Base-by-base conservation (phyloP, 1,140 invertebrate genomes). In the Hirudo medicinalis region DNA sequence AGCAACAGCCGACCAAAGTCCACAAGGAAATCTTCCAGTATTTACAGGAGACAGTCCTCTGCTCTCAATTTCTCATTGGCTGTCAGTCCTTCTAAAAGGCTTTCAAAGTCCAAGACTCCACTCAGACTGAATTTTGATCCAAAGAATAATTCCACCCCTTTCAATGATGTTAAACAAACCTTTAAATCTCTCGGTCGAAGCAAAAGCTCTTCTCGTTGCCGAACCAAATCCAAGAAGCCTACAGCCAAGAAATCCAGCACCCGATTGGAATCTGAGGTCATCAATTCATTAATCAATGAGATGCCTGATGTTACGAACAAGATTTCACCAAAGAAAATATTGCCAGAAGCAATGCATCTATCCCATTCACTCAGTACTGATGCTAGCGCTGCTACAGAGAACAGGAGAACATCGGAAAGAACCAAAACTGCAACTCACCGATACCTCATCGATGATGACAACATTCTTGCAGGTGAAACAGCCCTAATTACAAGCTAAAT, bases 401-500 rank as follows among this genome's bases (percentile, higher is more conserved):
- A n/a, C n/a, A 36, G 69, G 15, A 36, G 69, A 20, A 49, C 69
- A 20, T 70, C 69, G 1, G 69, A 70, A 19, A 5, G 69, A 25
- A 25, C 49, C 8, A 70, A 70, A 54, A 70, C 49, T 15, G 32
- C 69, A 0, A 70, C 69, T 22, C 29, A 49, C 13, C 15, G 69
- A 25, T 70, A 70, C 69, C 69, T 70, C 22, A 70, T 70, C n/a
- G 69, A 70, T 22, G 69, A 70, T 27, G 53, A 70, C 25, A 22
- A 53, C 43, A 27, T 54, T 19, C 53, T 63, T 20, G 22, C 22
- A 63, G 29, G 57, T 63, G 5, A n/a, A n/a, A n/a, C 11, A 32
- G 8, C 17, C 29, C 11, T 22, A 63, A 32, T 63, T 11, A 15
- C 57, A 11, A 15, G 8, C 15, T 49, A 49, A 17, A 49, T 9